Conservation (phyloP, 1,140 invertebrate genomes). For the Delia radicum region DNA sequence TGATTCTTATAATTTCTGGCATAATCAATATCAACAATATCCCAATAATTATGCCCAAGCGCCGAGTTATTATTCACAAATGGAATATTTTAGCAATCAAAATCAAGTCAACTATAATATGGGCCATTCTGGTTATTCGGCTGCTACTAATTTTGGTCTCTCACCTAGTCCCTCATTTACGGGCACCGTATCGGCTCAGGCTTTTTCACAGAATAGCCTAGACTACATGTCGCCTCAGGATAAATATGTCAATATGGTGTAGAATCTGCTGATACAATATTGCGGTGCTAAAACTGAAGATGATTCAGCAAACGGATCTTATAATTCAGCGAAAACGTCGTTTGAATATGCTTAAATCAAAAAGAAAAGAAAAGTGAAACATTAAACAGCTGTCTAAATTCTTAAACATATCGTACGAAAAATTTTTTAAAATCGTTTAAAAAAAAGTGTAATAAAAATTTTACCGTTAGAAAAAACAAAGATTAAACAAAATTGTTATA, state of each 20-base stretch:
- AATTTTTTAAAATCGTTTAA: too few species aligned
- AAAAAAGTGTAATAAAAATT: too few species aligned
- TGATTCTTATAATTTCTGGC: conserved; percentile 55
- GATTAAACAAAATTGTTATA: too few species aligned
- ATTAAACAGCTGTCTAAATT: not conserved
- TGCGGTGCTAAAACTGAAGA: conserved; percentile 40
- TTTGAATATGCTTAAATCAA: conserved; percentile 5
- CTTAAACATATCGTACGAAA: conserved; percentile 8
- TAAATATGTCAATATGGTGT: conserved; percentile 56
- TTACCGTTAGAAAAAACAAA: too few species aligned
- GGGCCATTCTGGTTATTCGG: conserved; percentile 52
- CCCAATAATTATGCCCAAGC: conserved; percentile 64
- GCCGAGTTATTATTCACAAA: conserved; percentile 59
- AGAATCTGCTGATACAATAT: conserved; percentile 55
- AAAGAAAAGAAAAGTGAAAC: not conserved
- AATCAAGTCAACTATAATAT: conserved; percentile 56
- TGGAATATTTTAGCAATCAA: conserved; percentile 66
- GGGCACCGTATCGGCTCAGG: conserved; percentile 51
- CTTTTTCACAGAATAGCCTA: conserved; percentile 53
- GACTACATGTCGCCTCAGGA: conserved; percentile 57
- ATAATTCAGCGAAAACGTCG: not conserved
- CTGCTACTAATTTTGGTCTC: conserved; percentile 51
- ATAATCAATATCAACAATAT: conserved; percentile 59
- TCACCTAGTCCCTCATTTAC: conserved; percentile 51
- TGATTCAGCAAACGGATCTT: conserved; percentile 31